phyloP scores from a whole-genome alignment of 2,888 invertebrate species.

The Agrypnus murinus region DNA sequence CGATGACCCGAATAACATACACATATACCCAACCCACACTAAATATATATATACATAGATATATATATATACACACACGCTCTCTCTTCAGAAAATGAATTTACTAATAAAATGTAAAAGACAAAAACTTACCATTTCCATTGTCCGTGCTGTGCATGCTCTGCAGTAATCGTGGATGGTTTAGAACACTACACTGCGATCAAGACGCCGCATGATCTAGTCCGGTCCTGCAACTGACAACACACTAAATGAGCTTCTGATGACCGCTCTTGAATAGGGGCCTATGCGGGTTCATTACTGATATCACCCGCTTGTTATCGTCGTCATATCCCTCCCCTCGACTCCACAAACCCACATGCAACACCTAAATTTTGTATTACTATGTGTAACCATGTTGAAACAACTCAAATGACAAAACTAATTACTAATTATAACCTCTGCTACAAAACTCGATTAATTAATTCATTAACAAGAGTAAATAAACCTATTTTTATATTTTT shows the following conservation, averaged over 20 bases:
- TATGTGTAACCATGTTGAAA: not conserved
- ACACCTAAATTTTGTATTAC: slow-evolving; percentile 32
- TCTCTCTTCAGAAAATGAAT: slow-evolving; percentile 24
- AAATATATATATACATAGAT: too few species aligned
- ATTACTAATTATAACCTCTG: not conserved
- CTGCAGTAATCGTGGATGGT: slow-evolving; percentile 59
- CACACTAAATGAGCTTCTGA: slow-evolving; percentile 52
- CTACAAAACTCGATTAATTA: not conserved
- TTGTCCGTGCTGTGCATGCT: slow-evolving; percentile 72
- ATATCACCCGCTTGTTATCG: slow-evolving; percentile 53
- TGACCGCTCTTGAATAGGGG: slow-evolving; percentile 52
- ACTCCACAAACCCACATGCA: slow-evolving; percentile 48
- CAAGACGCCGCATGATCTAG: slow-evolving; percentile 64
- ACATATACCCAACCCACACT: not conserved
- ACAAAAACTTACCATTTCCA: slow-evolving; percentile 68
- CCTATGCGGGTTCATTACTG: slow-evolving; percentile 60
- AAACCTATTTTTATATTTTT: too few species aligned
- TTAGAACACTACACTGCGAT: slow-evolving; percentile 59
- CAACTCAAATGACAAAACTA: slow-evolving; percentile 7
- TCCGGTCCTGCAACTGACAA: slow-evolving; percentile 62
- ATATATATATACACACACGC: too few species aligned
- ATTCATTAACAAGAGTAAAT: too few species aligned
- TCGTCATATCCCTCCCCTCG: slow-evolving; percentile 37
- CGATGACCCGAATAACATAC: slow-evolving; percentile 23
- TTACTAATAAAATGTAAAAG: not conserved